These are phyloP conservation scores for Galerucella calmariensis DNA, from an alignment of 2,888 invertebrate species.

Conservation along the genomic window DNA sequence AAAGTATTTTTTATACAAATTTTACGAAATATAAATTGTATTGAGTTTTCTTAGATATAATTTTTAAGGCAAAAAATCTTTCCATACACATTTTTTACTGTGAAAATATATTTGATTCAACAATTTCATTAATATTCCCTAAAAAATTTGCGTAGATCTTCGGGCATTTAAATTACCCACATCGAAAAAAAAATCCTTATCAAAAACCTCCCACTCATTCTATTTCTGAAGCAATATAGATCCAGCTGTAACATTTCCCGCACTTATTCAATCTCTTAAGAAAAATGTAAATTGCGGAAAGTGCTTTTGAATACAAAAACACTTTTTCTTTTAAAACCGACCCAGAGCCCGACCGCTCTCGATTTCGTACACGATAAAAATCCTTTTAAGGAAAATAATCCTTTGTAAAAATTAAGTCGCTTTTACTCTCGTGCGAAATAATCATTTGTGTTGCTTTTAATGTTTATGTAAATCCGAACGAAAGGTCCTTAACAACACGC, in stretches of 20 bases:
- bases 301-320: slow-evolving; percentile 23
- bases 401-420: slow-evolving; percentile 43
- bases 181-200: no score
- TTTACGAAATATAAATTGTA: no score
- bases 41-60: no score
- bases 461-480: slow-evolving; percentile 43
- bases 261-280: slow-evolving; percentile 13
- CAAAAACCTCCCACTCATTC: no score
- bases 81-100: no score
- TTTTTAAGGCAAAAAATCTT: no score
- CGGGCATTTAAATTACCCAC: no score
- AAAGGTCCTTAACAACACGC: slow-evolving; percentile 35
- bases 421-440: slow-evolving; percentile 41
- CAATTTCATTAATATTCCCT: no score
- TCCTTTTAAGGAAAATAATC: slow-evolving; percentile 41
- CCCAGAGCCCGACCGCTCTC: slow-evolving; percentile 24
- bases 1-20: no score
- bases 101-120: no score
- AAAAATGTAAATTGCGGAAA: slow-evolving; percentile 25
- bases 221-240: neutral
- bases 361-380: slow-evolving; percentile 40
- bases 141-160: no score
- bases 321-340: slow-evolving; percentile 2
- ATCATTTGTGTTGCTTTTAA: slow-evolving; percentile 43
- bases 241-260: slow-evolving; percentile 11